Conservation (phyloP, 1,140 invertebrate genomes). For the Zaprionus ghesquierei region DNA sequence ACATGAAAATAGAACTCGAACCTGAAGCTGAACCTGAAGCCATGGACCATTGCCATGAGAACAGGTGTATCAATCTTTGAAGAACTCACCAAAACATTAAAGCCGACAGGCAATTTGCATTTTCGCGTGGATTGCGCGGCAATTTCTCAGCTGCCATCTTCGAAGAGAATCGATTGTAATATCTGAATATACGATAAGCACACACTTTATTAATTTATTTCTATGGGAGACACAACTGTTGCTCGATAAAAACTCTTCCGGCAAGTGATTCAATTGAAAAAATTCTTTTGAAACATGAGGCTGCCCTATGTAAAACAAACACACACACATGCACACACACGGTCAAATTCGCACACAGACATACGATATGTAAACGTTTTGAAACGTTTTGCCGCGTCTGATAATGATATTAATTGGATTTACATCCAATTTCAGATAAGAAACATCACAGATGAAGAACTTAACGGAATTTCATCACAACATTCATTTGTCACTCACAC, state of each 20-base stretch:
- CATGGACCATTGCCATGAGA: background rate
- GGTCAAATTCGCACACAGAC: background rate
- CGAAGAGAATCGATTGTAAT: background rate
- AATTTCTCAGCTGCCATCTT: slow-evolving; percentile 58
- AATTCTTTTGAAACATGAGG: background rate
- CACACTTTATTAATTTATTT: slow-evolving; percentile 4
- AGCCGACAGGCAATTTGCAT: slow-evolving; percentile 54
- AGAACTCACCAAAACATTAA: slow-evolving; percentile 68
- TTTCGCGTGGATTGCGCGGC: slow-evolving; percentile 62
- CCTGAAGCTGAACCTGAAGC: background rate
- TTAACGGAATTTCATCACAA: slow-evolving; percentile 34
- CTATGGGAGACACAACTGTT: background rate
- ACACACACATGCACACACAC: background rate
- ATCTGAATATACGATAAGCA: slow-evolving; percentile 2
- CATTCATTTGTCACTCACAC: background rate
- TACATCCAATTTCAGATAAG: background rate
- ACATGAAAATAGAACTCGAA: background rate
- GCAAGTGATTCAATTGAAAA: background rate
- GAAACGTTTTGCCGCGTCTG: slow-evolving; percentile 20
- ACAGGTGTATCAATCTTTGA: background rate
- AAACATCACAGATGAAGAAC: background rate
- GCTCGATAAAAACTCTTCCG: background rate
- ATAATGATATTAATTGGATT: background rate
- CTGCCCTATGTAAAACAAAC: background rate
- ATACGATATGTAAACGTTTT: slow-evolving; percentile 12